phyloP scores from a whole-genome alignment of 2,797 vertebrate genomes.

The Eulemur rubriventer region DNA sequence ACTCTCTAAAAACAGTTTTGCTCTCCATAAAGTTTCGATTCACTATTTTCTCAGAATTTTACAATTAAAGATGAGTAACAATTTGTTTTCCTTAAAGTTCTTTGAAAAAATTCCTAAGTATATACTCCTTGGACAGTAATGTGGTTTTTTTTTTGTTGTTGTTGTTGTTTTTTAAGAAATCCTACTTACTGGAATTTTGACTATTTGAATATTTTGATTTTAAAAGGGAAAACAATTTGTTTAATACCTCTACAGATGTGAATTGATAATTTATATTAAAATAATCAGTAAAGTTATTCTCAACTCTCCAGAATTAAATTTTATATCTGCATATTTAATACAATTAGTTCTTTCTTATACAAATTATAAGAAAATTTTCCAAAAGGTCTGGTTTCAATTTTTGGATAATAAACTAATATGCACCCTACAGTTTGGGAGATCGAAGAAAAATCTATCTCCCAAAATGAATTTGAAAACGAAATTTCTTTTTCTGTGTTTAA shows the following conservation, averaged over 20 bases:
- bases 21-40: constrained; percentile 23
- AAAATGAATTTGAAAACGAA: not conserved
- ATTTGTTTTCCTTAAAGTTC: constrained; percentile 51
- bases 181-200: constrained; percentile 36
- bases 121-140: constrained; percentile 5
- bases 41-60: constrained; percentile 51
- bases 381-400: not conserved
- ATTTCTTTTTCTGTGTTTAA: constrained; percentile 1
- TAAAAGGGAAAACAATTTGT: constrained; percentile 21
- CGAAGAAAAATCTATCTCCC: not conserved
- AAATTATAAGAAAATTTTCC: not conserved
- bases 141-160: not conserved
- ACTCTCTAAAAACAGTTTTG: constrained; percentile 30
- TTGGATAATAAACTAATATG: not conserved
- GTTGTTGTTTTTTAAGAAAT: constrained; percentile 36
- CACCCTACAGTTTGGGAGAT: not conserved
- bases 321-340: constrained; percentile 19
- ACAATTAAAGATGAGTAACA: constrained; percentile 51
- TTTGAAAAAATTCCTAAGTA: constrained; percentile 28
- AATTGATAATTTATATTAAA: constrained; percentile 31
- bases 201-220: constrained; percentile 36
- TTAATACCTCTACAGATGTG: not conserved
- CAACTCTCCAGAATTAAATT: not conserved
- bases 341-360: not conserved
- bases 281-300: constrained; percentile 39